These are phyloP conservation scores for Psettodes erumei DNA, from an alignment of 2,113 vertebrate genomes.

Conservation along the genomic window DNA sequence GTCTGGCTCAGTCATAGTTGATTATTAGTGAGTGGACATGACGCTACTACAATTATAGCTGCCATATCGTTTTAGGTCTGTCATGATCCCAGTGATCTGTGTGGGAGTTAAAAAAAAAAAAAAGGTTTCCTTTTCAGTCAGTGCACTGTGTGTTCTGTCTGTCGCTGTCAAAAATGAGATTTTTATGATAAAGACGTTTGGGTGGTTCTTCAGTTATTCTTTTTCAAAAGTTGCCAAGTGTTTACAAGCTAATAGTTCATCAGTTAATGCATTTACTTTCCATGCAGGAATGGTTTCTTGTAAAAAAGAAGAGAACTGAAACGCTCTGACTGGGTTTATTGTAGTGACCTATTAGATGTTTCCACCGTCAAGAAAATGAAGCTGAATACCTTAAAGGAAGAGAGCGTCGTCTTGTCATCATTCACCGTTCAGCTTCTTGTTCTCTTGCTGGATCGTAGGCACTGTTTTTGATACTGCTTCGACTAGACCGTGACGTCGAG, in stretches of 20 bases:
- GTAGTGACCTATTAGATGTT: slow-evolving; percentile 65
- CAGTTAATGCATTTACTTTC: slow-evolving; percentile 42
- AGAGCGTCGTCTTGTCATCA: slow-evolving; percentile 35
- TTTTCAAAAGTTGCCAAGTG: slow-evolving; percentile 76
- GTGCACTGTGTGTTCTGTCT: slow-evolving; percentile 62
- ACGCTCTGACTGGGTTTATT: slow-evolving; percentile 26
- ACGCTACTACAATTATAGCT: slow-evolving; percentile 52
- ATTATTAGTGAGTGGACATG: slow-evolving; percentile 40
- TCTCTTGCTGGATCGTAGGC: slow-evolving; percentile 68
- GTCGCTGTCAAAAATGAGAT: slow-evolving; percentile 31
- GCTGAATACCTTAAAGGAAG: slow-evolving; percentile 30
- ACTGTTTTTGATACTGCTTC: slow-evolving; percentile 65
- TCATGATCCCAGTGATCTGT: slow-evolving; percentile 29
- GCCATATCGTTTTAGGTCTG: slow-evolving; percentile 59
- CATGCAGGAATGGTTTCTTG: slow-evolving; percentile 41
- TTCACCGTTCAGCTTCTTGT: slow-evolving; percentile 52
- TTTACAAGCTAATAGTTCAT: slow-evolving; percentile 70
- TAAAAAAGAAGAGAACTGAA: slow-evolving; percentile 35
- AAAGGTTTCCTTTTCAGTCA: slow-evolving; percentile 41
- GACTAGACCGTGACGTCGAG: slow-evolving; percentile 52
- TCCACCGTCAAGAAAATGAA: slow-evolving; percentile 24
- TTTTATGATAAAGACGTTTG: slow-evolving; percentile 5
- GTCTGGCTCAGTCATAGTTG: slow-evolving; percentile 46
- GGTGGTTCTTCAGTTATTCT: slow-evolving; percentile 46
- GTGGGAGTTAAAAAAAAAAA: slow-evolving; percentile 25